Evolutionary conservation across 1,140 invertebrate genomes (phyloP), one percentile per base, ranked within the genome.

Genomic region (Linepithema humile): DNA sequence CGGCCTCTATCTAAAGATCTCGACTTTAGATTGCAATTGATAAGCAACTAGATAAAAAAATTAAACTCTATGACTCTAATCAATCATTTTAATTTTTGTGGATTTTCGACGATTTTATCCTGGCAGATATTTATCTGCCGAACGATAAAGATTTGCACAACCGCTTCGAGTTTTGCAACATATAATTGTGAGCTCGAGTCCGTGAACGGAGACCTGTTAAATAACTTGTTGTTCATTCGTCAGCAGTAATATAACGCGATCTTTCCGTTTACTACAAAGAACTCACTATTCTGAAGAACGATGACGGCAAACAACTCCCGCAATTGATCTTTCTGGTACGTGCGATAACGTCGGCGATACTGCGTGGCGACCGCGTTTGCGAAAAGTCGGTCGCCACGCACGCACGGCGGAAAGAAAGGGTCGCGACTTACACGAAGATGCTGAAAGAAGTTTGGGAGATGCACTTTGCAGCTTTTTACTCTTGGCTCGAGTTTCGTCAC

Each of bases 401-500:
- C 29, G 60, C 45, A 29, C n/a, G 32, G 32, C 29, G 29, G n/a
- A 77, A 23, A 57, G 20, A 48, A 38, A 26, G 29, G 29, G 7
- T 35, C 2, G 29, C 3, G 20, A 78, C 17, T 5, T 45, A 35
- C 29, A 40, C 23, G 45, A 29, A 15, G 48, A 78, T 26, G 23
- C 55, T 69, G 55, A 78, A 38, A n/a, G n/a, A 78, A 78, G 23
- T 65, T 78, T 12, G 23, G 62, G 60, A 67, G 62, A 12, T 20
- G 17, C 43, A 77, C 40, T 77, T 64, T 50, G 32, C 23, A 77
- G n/a, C 6, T n/a, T 77, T 45, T 9, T 64, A 45, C 40, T n/a
- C 60, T 48, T 29, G 20, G 40, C 50, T 60, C 55, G 60, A 70
- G 67, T 86, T 64, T 78, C 62, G 45, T 65, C 72, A 78, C 48